Evolutionary conservation across 1,140 invertebrate species (phyloP), one percentile per base, ranked within the genome.

Genomic region (Diorhabda elongata): DNA sequence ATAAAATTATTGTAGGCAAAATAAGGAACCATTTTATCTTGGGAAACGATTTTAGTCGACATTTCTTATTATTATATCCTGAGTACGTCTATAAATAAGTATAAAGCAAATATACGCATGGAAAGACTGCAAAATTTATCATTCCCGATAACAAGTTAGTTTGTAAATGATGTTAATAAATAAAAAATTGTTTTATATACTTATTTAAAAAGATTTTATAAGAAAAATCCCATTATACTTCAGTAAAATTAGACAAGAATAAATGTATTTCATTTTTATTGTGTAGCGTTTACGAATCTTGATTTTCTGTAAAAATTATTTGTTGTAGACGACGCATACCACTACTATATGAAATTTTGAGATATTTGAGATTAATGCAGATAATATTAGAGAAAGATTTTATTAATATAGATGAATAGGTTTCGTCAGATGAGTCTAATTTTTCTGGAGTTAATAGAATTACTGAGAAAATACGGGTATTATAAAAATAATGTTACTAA

Each of bases 121-220:
- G 71, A 69, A 63, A 74, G 73, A 69, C 61, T 75, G 71, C 73
- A 75, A 75, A 56, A 73, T 76, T 73, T 73, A 73, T 70, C 70
- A 72, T 76, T 72, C 69, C 69, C 69, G 70, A 74, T 72, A 72
- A 72, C 66, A 69, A 75, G 74, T 67, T 77, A 70, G 76, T 79
- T 78, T 79, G 78, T 79, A 79, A 79, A 79, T 77, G 75, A 79
- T 77, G 76, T 78, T 79, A 75, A 77, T 80, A 79, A 80, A 80
- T 79, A 80, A 80, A 79, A 79, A 76, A 77, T 79, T 79, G 79
- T 79, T 80, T 80, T 80, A 79, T 79, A 80, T 80, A 77, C 74
- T 78, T 78, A 72, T 76, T 76, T 73, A 73, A 78, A 78, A 77
- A 77, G 71, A 76, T 78, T 77, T 78, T 76, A 78, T 77, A 76